Percentiles rank a stretch among this genome's conserved stretches.
phyloP scores from a whole-genome alignment of 2,113 vertebrate species.

The Callochromis pleurospilus region DNA sequence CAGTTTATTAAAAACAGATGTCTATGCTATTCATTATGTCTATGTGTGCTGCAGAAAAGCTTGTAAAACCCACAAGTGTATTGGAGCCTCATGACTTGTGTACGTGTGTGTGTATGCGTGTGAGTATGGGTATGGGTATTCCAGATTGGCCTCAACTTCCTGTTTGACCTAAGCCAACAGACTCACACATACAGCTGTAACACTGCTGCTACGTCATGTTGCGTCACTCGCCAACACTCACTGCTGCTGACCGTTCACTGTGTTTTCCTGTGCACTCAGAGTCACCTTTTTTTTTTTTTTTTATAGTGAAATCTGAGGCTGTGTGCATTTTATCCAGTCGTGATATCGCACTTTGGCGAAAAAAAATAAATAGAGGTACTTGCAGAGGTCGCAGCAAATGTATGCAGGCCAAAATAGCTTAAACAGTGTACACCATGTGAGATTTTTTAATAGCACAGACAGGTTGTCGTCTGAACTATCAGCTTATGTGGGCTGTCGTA shows the following conservation, averaged over 20 bases:
- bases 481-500: not conserved
- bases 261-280: not conserved
- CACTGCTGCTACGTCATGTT: not conserved
- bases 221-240: not conserved
- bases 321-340: not conserved
- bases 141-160: not conserved
- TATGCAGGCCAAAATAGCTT: not conserved
- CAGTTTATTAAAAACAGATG: not conserved
- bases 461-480: fast-evolving
- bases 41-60: not conserved
- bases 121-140: not conserved
- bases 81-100: not conserved
- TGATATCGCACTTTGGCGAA: fast-evolving
- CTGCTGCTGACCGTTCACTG: not conserved
- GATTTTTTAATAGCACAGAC: fast-evolving
- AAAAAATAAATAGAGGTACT: not conserved
- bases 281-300: not conserved
- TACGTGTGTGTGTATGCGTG: not conserved
- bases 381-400: not conserved
- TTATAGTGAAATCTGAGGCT: not conserved
- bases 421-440: not conserved
- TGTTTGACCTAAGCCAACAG: not conserved
- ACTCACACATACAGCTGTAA: not conserved
- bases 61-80: not conserved
- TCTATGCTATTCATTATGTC: not conserved